These are phyloP conservation scores for Leptinotarsa rubiginosa DNA, from an alignment of 2,888 invertebrate genomes.

Conservation along the genomic window DNA sequence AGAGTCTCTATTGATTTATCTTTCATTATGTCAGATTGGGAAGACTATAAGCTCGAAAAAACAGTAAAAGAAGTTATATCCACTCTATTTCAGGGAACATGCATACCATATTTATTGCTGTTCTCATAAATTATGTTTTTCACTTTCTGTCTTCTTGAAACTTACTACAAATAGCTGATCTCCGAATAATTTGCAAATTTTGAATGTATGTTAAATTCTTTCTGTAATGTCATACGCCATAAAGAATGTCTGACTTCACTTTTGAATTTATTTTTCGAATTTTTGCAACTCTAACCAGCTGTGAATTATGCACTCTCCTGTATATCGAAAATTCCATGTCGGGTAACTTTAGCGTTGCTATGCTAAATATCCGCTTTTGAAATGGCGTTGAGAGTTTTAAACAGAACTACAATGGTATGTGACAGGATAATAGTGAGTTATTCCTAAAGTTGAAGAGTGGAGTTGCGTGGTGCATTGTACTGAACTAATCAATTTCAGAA, in stretches of 20 bases:
- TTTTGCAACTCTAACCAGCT: not conserved
- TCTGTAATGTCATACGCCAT: too few relatives aligned
- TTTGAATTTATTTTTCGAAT: not conserved
- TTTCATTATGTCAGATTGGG: too few relatives aligned
- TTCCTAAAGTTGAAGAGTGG: constrained; percentile 12
- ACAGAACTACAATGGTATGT: constrained; percentile 14
- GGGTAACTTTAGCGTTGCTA: constrained; percentile 10
- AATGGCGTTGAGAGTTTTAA: constrained; percentile 15
- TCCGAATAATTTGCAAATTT: too few relatives aligned
- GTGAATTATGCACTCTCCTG: not conserved
- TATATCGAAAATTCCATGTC: not conserved
- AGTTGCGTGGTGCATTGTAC: constrained; percentile 11
- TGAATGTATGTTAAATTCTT: too few relatives aligned
- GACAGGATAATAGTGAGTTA: constrained; percentile 20
- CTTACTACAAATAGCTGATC: too few relatives aligned
- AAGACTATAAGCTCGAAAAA: too few relatives aligned
- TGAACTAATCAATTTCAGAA: constrained; percentile 16
- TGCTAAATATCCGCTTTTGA: constrained; percentile 15
- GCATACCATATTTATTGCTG: too few relatives aligned
- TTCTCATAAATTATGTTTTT: too few relatives aligned
- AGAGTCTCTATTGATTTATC: too few relatives aligned
- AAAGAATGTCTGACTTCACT: not conserved
- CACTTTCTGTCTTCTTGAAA: too few relatives aligned
- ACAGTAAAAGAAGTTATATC: too few relatives aligned
- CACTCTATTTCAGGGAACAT: too few relatives aligned